Base-by-base conservation (phyloP, 2,113 vertebrate genomes). In the Paraplagusia blochii region DNA sequence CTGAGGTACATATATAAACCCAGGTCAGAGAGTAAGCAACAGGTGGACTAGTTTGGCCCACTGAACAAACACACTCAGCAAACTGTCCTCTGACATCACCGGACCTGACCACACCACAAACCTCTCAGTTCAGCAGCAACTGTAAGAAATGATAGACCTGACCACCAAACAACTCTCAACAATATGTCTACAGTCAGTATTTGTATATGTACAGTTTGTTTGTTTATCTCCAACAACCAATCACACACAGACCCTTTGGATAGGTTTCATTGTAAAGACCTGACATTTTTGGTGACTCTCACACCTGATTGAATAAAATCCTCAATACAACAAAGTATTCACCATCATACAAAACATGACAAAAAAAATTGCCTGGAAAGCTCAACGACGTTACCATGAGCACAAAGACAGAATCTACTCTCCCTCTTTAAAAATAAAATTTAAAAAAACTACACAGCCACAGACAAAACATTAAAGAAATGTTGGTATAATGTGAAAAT, bases 1-100 rank as follows among this genome's bases (percentile, higher is more conserved):
- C 73, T 75, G 77, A 85, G 76, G 70, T 82, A 78, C 70, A 46
- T 73, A 46, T 73, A 62, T 58, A 8, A 69, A 72, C 22, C 36
- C 44, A 18, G 42, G 40, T 45, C 22, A 13, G 29, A 36, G 49
- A 11, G 7, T 17, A 16, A 55, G 47, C 49, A 47, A 63, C 58
- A 53, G 35, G 17, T 19, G 39, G 51, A 62, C 49, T 53, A 33
- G 38, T 59, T 46, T 69, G 2, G 33, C 22, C 2, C 22, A 29
- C n/a, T n/a, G n/a, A 29, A 29, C 34, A 39, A n/a, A n/a, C 58
- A 43, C 52, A 40, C 52, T n/a, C 50, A 50, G 7, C 56, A 36
- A 45, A 44, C 52, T 11, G 66, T 45, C 58, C 66, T 63, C 63
- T 35, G 49, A 58, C 49, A 22, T 39, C 7, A 53, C 35, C 49